Conservation (phyloP, 1,140 invertebrate species). For the Caenorhabditis brenneri region DNA sequence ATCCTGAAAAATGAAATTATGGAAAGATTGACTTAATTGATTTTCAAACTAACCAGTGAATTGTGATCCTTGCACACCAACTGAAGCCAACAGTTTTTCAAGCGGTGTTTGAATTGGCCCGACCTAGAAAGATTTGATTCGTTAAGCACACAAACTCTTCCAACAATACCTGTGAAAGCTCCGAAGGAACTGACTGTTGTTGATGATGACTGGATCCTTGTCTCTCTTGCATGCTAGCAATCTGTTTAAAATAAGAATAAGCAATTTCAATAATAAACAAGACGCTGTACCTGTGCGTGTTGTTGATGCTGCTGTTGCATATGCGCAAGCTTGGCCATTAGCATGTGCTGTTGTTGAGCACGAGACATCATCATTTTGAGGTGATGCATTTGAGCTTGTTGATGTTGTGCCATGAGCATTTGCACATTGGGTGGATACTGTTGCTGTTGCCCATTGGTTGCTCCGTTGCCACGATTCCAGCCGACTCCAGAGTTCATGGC, state of each 20-base stretch:
- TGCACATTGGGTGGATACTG: conserved; percentile 7
- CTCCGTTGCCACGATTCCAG: background rate
- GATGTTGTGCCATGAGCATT: conserved; percentile 25
- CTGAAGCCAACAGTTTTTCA: conserved; percentile 47
- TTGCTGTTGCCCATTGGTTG: background rate
- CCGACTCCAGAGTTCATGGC: conserved; percentile 41
- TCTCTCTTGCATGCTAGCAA: conserved; percentile 11
- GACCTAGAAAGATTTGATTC: background rate
- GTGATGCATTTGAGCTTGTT: conserved; percentile 35
- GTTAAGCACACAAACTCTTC: too few species aligned
- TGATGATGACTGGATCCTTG: conserved; percentile 5
- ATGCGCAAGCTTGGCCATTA: conserved; percentile 9
- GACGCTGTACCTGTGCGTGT: background rate
- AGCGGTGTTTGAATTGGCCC: conserved; percentile 48
- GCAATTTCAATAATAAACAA: background rate
- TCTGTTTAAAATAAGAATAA: background rate
- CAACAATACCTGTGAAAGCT: conserved; percentile 9
- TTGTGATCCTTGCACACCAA: conserved; percentile 44
- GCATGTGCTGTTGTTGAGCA: conserved; percentile 3
- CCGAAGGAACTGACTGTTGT: background rate
- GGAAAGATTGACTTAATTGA: too few species aligned
- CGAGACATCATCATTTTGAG: conserved; percentile 22
- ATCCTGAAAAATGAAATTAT: too few species aligned
- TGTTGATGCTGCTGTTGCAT: conserved; percentile 45
- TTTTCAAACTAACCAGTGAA: conserved; percentile 15